Evolutionary conservation across 2,888 invertebrate species (phyloP).

Genomic region (Agrilus mali): DNA sequence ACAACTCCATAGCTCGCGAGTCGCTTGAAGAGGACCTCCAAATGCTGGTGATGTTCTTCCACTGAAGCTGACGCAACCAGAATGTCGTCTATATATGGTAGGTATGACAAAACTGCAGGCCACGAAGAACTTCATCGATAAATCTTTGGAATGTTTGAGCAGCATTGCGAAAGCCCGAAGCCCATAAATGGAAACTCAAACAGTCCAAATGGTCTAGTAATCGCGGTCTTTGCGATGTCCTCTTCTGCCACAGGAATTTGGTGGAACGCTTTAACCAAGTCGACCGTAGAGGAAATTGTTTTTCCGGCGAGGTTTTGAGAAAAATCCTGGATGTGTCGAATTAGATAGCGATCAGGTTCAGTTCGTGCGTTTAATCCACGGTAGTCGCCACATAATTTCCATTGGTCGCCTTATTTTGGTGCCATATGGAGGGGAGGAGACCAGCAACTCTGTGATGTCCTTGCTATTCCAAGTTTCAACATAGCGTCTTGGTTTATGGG

Average conservation of each 20-base stretch:
- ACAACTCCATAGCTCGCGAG: conserved; percentile 14
- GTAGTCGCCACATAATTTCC: conserved; percentile 29
- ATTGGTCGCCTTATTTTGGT: too few relatives aligned
- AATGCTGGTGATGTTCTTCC: conserved; percentile 3
- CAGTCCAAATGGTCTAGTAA: conserved; percentile 9
- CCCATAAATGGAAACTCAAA: conserved; percentile 8
- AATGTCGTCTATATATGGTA: too few relatives aligned
- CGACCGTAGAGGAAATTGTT: conserved; percentile 18
- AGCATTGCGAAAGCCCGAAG: neutral
- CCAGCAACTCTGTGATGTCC: too few relatives aligned
- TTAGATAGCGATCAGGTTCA: conserved; percentile 34
- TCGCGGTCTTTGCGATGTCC: conserved; percentile 18
- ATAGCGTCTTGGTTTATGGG: conserved; percentile 20
- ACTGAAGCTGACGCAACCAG: too few relatives aligned
- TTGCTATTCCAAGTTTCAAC: conserved; percentile 19
- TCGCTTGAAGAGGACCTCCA: conserved; percentile 9
- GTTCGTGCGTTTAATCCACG: conserved; percentile 25
- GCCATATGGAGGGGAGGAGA: too few relatives aligned
- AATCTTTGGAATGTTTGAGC: too few relatives aligned
- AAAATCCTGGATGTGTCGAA: too few relatives aligned
- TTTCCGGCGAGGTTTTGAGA: conserved; percentile 19
- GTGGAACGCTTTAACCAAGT: conserved; percentile 25
- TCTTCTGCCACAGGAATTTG: conserved; percentile 22
- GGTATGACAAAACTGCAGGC: too few relatives aligned
- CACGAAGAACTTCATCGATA: too few relatives aligned